Base-by-base conservation (phyloP, 2,113 vertebrate species). In the Alligator mississippiensis region DNA sequence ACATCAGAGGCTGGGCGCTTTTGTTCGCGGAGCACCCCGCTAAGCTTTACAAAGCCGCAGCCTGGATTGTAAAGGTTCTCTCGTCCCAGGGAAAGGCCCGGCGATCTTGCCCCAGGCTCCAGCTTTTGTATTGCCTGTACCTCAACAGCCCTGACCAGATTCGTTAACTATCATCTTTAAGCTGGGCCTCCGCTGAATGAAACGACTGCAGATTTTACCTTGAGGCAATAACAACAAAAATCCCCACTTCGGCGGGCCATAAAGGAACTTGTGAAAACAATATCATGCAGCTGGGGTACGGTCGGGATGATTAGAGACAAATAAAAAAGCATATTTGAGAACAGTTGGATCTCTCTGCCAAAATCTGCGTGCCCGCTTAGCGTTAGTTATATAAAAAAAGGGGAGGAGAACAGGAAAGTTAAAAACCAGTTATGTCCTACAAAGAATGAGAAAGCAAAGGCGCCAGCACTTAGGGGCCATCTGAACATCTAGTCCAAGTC, bases 41-140 rank as follows among this genome's bases (percentile, higher is more conserved):
- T 95, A 97, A 92, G 96, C 94, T 1, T 0, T 95, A 97, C 95
- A 98, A 97, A 97, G 95, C 94, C 57, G 64, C 82, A 89, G 84
- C 83, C 83, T 84, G 87, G 30, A 77, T 95, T 93, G 81, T 93
- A 96, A 97, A 95, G 95, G 89, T 81, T 97, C 90, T 81, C 91
- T 87, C 59, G 62, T 87, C 77, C 91, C 79, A 93, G 79, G 86
- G 87, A 94, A 96, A 85, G 95, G 95, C 90, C 96, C 88, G 93
- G 93, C 91, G 87, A 93, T 90, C 85, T 88, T 82, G 91, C 94
- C 94, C 77, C 82, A 2, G 96, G 96, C 97, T 95, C 60, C 2
- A 5, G 96, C 97, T 97, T 98, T 97, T 97, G 96, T 97, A 95
- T 95, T 3, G 93, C 82, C 89, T 95, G 91, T 83, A 85, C 72